Evolutionary conservation across 2,797 vertebrate genomes (phyloP), one percentile per base, ranked within the genome.

Genomic region (Acanthurus lineatus): DNA sequence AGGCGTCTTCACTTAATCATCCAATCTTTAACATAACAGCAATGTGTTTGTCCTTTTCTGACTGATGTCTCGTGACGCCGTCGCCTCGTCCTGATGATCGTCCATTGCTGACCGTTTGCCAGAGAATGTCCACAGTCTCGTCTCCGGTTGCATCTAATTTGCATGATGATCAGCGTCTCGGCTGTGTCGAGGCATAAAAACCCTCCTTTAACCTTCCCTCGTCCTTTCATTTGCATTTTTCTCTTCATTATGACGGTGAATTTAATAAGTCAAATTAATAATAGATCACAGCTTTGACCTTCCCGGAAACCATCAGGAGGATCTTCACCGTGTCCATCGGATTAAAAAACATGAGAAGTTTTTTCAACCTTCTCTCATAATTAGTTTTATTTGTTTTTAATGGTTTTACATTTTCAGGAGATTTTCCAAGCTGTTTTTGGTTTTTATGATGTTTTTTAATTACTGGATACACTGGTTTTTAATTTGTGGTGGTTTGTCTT

Each of bases 251-350:
- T 28, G 28, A 28, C 4, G 28, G 2, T 28, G 28, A 28, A 28
- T 82, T 70, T 73, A 77, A 76, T 70, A 40, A 65, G 32, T 28
- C 9, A 35, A 73, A 73, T 85, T 70, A 85, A 83, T 87, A 76
- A 82, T 49, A 20, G 19, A 76, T 76, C 76, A 79, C 64, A 73
- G 82, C 67, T 1, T 3, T 5, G 51, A 65, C 70, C 75, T 73
- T 71, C 66, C 4, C 22, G 19, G 25, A 62, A 62, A 72, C 28
- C 45, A 54, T 9, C 0, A 4, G 32, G 62, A n/a, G 49, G 63
- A 65, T 67, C 57, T 15, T 38, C 45, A 0, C 51, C 5, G 3
- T 32, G 69, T 28, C 28, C 28, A 4, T 79, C 56, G 5, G 22
- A 76, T 76, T 73, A 28, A 73, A 67, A 72, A 61, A 48, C 44